phyloP scores from a whole-genome alignment of 2,888 invertebrate genomes.

The Altica lythri region DNA sequence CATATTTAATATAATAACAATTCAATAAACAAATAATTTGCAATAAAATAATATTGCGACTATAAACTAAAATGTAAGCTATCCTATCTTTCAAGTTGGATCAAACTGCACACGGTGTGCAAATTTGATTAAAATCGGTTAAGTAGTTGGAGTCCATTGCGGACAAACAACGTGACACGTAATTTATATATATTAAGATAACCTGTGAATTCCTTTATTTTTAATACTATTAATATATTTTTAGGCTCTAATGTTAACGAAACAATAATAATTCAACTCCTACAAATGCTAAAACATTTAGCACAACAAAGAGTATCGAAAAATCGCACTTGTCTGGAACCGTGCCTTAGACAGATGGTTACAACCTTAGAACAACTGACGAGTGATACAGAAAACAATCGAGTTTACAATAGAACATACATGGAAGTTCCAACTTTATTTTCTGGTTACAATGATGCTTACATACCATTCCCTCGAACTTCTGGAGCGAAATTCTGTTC shows the following conservation, averaged over 20 bases:
- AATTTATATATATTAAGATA: no score
- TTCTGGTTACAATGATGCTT: slow-evolving; percentile 68
- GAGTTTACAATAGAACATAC: slow-evolving; percentile 42
- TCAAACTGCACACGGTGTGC: no score
- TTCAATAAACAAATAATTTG: no score
- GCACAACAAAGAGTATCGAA: slow-evolving; percentile 83
- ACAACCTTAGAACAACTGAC: slow-evolving; percentile 67
- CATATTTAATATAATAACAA: no score
- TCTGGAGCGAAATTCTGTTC: slow-evolving; percentile 93
- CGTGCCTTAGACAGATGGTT: slow-evolving; percentile 77
- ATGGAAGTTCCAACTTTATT: slow-evolving; percentile 47
- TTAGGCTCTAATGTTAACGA: slow-evolving; percentile 71
- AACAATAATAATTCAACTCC: slow-evolving; percentile 70
- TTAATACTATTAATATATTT: neutral
- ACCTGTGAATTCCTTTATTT: neutral
- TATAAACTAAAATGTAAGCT: no score
- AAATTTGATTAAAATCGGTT: no score
- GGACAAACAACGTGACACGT: no score
- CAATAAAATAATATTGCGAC: no score
- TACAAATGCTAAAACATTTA: slow-evolving; percentile 80
- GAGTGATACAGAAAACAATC: slow-evolving; percentile 61
- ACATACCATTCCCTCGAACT: slow-evolving; percentile 92
- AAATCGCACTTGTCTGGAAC: slow-evolving; percentile 85
- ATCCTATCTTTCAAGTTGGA: no score
- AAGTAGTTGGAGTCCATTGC: no score